Percentiles rank a stretch among this genome's conserved stretches.
phyloP scores from a whole-genome alignment of 2,113 vertebrate genomes.

The Spea multiplicata region DNA sequence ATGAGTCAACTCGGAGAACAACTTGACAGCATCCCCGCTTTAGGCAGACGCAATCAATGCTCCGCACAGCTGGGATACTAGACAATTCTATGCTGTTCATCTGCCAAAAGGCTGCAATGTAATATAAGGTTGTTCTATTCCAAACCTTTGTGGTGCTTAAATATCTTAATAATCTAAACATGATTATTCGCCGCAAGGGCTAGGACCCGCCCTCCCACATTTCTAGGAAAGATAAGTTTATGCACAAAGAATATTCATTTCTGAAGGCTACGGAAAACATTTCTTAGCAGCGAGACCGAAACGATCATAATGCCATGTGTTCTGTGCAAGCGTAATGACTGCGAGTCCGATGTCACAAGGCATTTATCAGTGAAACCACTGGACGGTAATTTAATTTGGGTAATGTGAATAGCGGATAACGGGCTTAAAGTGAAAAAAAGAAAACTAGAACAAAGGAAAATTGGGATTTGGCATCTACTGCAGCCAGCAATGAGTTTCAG shows the following conservation, averaged over 20 bases:
- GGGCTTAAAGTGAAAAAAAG: background rate
- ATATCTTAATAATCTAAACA: background rate
- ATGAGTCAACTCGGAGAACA: conserved; percentile 78
- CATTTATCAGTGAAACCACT: conserved; percentile 25
- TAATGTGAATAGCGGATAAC: background rate
- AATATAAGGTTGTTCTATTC: background rate
- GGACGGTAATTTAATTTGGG: conserved; percentile 19
- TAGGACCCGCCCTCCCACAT: background rate
- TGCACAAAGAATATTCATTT: conserved; percentile 1
- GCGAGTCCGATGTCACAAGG: conserved; percentile 18
- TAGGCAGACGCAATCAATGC: conserved; percentile 85
- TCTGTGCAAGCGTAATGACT: conserved; percentile 1
- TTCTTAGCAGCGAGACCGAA: conserved; percentile 18
- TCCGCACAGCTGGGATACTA: conserved; percentile 69
- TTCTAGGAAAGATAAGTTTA: background rate
- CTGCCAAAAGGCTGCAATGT: conserved; percentile 16
- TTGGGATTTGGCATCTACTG: background rate
- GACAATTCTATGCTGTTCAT: conserved; percentile 55
- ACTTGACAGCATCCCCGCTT: conserved; percentile 80
- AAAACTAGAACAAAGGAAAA: background rate
- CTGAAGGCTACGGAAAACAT: conserved; percentile 37
- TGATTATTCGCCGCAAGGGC: background rate
- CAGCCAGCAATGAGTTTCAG: background rate
- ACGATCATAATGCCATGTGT: conserved; percentile 17
- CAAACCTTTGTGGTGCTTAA: conserved; percentile 14